Evolutionary conservation across 2,113 vertebrate genomes (phyloP).

Genomic region (Ammodytes marinus): DNA sequence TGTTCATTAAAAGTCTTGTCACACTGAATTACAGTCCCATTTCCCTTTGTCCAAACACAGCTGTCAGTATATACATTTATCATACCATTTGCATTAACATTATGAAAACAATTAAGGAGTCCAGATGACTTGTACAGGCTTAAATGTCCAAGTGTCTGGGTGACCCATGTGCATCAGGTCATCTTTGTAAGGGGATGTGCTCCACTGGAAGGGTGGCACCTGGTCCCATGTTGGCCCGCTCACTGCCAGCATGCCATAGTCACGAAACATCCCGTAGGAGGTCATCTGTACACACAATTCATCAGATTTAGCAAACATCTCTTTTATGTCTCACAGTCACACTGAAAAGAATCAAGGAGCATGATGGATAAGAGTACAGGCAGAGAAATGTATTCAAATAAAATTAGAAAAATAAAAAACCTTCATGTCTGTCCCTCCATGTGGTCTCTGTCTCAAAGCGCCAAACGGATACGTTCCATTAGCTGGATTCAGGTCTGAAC

Average conservation of each 20-base stretch:
- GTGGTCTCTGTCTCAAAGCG: conserved; percentile 90
- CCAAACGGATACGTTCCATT: conserved; percentile 96
- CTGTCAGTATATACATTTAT: background rate
- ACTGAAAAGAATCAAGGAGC: background rate
- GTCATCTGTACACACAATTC: conserved; percentile 86
- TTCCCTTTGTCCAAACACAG: conserved; percentile 60
- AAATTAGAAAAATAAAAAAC: conserved; percentile 69
- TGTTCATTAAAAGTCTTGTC: conserved; percentile 1
- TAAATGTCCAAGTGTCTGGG: conserved; percentile 93
- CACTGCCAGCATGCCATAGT: conserved; percentile 86
- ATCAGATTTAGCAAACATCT: conserved; percentile 11
- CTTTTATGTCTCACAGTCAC: background rate
- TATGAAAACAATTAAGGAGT: conserved; percentile 70
- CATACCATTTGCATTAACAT: background rate
- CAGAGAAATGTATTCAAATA: background rate
- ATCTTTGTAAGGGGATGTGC: conserved; percentile 86
- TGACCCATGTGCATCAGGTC: conserved; percentile 92
- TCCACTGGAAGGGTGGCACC: conserved; percentile 94
- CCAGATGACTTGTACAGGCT: conserved; percentile 88
- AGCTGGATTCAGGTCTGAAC: conserved; percentile 92
- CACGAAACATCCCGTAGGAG: conserved; percentile 83
- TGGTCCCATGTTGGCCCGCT: conserved; percentile 94
- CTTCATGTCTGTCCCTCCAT: conserved; percentile 96
- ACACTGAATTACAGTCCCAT: background rate
- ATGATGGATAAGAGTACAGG: background rate